phyloP scores from a whole-genome alignment of 1,140 invertebrate genomes.

The Drosophila lacteicornis region DNA sequence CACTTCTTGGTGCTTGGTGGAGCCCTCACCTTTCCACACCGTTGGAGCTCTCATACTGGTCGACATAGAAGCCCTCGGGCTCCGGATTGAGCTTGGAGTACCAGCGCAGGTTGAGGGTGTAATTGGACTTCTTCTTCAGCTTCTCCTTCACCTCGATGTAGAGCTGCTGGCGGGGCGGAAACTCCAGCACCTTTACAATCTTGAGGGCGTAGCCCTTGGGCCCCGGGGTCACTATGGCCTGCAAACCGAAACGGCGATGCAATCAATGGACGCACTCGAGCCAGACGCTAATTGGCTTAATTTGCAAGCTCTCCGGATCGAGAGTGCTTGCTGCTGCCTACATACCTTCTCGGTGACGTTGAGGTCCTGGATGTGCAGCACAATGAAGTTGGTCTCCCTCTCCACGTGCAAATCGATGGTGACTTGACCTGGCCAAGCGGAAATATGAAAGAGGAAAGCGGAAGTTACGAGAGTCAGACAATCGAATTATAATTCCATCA shows the following conservation, averaged over 20 bases:
- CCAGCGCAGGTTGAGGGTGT: slow-evolving; percentile 94
- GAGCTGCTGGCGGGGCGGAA: slow-evolving; percentile 92
- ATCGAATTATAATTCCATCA: slow-evolving; percentile 47
- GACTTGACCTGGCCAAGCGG: slow-evolving; percentile 89
- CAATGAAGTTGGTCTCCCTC: slow-evolving; percentile 94
- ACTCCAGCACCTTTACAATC: slow-evolving; percentile 91
- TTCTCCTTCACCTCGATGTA: slow-evolving; percentile 94
- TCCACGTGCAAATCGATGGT: slow-evolving; percentile 93
- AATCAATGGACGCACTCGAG: slow-evolving; percentile 50
- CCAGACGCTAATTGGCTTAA: slow-evolving; percentile 43
- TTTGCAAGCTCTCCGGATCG: slow-evolving; percentile 24
- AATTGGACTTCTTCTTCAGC: slow-evolving; percentile 91
- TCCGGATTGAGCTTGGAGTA: slow-evolving; percentile 91
- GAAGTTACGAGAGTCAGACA: slow-evolving; percentile 30
- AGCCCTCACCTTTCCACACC: slow-evolving; percentile 91
- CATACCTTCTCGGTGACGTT: slow-evolving; percentile 92
- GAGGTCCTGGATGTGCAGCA: slow-evolving; percentile 95
- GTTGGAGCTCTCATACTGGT: slow-evolving; percentile 91
- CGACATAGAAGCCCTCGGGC: slow-evolving; percentile 96
- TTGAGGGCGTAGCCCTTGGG: slow-evolving; percentile 89
- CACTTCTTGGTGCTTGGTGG: no score
- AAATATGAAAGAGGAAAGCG: slow-evolving; percentile 22
- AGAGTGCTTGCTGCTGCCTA: slow-evolving; percentile 29
- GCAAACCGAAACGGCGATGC: slow-evolving; percentile 76
- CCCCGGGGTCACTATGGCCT: slow-evolving; percentile 88